Conservation (phyloP, 2,113 vertebrate genomes). For the Aspidoscelis tigris region DNA sequence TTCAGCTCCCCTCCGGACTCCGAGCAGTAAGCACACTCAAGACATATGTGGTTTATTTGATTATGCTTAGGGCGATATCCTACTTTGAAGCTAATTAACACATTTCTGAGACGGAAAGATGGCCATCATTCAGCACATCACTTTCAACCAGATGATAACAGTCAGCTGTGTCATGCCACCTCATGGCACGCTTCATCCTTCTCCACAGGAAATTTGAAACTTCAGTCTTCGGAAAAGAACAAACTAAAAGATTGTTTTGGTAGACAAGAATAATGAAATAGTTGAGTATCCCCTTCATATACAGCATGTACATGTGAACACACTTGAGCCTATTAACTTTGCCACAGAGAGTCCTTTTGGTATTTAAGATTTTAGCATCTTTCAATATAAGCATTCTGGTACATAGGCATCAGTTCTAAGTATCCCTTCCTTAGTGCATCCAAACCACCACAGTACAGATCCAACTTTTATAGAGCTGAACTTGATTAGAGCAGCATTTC, state of each 20-base stretch:
- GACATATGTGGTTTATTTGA: not conserved
- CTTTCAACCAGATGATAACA: slow-evolving; percentile 2
- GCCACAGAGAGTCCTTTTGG: not conserved
- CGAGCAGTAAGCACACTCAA: not conserved
- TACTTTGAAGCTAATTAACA: not conserved
- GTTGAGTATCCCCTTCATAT: not conserved
- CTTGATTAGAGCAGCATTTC: not conserved
- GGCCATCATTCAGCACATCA: not conserved
- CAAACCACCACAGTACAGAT: too few species aligned
- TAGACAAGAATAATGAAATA: slow-evolving; percentile 6
- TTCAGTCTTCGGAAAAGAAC: slow-evolving; percentile 17
- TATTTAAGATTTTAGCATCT: not conserved
- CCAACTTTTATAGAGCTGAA: not conserved
- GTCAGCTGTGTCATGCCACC: not conserved
- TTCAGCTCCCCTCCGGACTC: not conserved
- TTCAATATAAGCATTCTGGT: not conserved
- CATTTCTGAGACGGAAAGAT: not conserved
- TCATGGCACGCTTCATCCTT: not conserved
- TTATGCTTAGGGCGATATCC: slow-evolving; percentile 1
- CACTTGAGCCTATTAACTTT: not conserved
- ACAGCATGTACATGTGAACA: not conserved
- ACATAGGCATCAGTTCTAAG: too few species aligned
- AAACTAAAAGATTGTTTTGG: not conserved
- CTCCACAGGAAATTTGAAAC: slow-evolving; percentile 13
- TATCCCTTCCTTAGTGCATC: too few species aligned